Evolutionary conservation across 2,888 invertebrate species (phyloP).

Genomic region (Eilema sororculum): DNA sequence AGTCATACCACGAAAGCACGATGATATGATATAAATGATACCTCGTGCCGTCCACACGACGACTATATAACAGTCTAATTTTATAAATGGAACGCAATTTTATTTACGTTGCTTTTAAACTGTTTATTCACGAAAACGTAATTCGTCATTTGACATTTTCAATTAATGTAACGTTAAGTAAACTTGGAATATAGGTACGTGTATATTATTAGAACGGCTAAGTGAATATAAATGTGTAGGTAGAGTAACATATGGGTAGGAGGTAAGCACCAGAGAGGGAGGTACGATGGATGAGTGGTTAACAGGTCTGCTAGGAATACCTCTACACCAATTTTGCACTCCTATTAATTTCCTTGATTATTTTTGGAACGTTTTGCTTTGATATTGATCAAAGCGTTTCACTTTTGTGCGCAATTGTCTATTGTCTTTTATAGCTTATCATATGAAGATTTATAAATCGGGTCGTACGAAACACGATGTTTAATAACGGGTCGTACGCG

Average conservation of each 20-base stretch:
- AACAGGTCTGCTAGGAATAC: too few species aligned
- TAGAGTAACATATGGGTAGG: background rate
- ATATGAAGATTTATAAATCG: too few species aligned
- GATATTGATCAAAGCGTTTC: too few species aligned
- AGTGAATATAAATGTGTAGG: background rate
- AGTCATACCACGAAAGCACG: background rate
- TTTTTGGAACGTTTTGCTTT: too few species aligned
- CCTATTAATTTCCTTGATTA: too few species aligned
- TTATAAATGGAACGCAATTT: slow-evolving; percentile 3
- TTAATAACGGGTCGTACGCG: too few species aligned
- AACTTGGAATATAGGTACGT: slow-evolving; percentile 56
- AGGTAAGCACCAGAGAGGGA: too few species aligned
- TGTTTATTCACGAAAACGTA: slow-evolving; percentile 3
- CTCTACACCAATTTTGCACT: too few species aligned
- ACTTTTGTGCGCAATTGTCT: too few species aligned
- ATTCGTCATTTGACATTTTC: slow-evolving; percentile 23
- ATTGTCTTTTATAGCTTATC: too few species aligned
- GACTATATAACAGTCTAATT: slow-evolving; percentile 9
- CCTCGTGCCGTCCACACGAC: background rate
- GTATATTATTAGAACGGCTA: slow-evolving; percentile 35
- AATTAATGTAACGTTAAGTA: slow-evolving; percentile 32
- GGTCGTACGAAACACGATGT: too few species aligned
- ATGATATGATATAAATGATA: slow-evolving; percentile 2
- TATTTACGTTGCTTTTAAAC: background rate
- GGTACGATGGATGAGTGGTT: too few species aligned